A percentile compares a stretch with the other conserved stretches of the same genome.
Conservation (phyloP, 2,888 invertebrate genomes). For the Scaptomyza reducta region DNA sequence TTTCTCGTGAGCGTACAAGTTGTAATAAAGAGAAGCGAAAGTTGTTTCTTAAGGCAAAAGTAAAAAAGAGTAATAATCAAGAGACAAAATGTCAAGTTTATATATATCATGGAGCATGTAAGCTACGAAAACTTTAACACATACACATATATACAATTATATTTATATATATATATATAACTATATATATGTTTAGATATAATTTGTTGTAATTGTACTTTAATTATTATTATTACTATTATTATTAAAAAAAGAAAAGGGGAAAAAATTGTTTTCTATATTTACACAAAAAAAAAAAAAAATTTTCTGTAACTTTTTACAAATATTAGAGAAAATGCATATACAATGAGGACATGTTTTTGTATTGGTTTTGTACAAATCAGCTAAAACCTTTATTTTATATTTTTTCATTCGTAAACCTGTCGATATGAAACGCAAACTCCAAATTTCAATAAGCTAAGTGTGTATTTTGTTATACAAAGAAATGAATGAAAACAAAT, state of each 20-base stretch:
- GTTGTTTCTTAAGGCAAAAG: constrained; percentile 6
- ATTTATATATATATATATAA: constrained; percentile 27
- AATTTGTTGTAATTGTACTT: constrained; percentile 57
- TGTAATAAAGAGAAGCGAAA: constrained; percentile 12
- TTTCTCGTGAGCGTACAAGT: constrained; percentile 24
- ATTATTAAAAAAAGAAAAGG: not conserved
- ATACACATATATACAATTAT: constrained; percentile 18
- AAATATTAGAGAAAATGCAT: constrained; percentile 22
- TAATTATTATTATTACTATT: constrained; percentile 12
- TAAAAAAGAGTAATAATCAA: not conserved
- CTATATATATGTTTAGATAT: constrained; percentile 43
- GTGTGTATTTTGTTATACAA: constrained; percentile 15
- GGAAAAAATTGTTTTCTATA: constrained; percentile 45
- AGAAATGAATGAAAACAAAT: constrained; percentile 1
- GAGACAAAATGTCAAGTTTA: constrained; percentile 29
- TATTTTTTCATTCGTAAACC: constrained; percentile 7
- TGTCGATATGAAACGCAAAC: constrained; percentile 15
- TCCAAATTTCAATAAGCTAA: constrained; percentile 21
- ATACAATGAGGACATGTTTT: constrained; percentile 18
- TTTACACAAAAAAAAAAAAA: constrained; percentile 24
- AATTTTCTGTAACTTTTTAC: constrained; percentile 17
- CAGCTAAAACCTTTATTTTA: constrained; percentile 28
- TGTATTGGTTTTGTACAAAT: constrained; percentile 45
- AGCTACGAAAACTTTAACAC: constrained; percentile 35
- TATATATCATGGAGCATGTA: constrained; percentile 45